phyloP scores from a whole-genome alignment of 2,113 vertebrate species.

The Chiloscyllium plagiosum region DNA sequence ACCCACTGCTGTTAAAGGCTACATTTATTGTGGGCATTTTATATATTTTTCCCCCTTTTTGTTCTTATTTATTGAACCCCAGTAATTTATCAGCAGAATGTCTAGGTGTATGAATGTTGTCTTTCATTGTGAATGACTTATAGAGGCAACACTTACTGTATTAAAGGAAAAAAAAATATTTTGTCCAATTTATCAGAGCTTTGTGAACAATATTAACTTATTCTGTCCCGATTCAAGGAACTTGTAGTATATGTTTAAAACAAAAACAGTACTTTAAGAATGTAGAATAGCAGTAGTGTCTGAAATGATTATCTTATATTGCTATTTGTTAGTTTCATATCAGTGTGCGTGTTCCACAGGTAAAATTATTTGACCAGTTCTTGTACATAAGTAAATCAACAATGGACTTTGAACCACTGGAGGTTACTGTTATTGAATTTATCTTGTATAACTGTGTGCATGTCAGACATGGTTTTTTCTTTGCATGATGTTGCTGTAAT shows the following conservation, averaged over 20 bases:
- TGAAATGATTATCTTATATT: conserved; percentile 75
- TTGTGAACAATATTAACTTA: conserved; percentile 61
- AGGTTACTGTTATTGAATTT: conserved; percentile 72
- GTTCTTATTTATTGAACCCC: conserved; percentile 70
- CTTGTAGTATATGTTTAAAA: conserved; percentile 55
- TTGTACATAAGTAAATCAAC: conserved; percentile 78
- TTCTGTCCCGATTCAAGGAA: conserved; percentile 60
- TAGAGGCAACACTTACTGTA: conserved; percentile 60
- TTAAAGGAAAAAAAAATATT: conserved; percentile 58
- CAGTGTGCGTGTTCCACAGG: conserved; percentile 70
- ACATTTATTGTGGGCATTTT: conserved; percentile 81
- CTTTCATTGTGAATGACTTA: conserved; percentile 56
- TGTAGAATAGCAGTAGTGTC: conserved; percentile 83
- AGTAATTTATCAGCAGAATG: conserved; percentile 72
- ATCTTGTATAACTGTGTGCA: conserved; percentile 86
- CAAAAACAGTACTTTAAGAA: conserved; percentile 77
- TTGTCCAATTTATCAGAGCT: conserved; percentile 59
- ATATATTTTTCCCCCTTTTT: conserved; percentile 63
- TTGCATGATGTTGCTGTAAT: conserved; percentile 71
- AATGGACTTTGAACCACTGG: conserved; percentile 58
- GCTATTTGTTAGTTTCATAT: conserved; percentile 79
- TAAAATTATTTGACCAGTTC: conserved; percentile 54
- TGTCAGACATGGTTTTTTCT: conserved; percentile 73
- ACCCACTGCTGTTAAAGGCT: conserved; percentile 73
- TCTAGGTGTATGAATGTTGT: conserved; percentile 70